phyloP scores from a whole-genome alignment of 2,888 invertebrate species.

The Nephrotoma appendiculata region DNA sequence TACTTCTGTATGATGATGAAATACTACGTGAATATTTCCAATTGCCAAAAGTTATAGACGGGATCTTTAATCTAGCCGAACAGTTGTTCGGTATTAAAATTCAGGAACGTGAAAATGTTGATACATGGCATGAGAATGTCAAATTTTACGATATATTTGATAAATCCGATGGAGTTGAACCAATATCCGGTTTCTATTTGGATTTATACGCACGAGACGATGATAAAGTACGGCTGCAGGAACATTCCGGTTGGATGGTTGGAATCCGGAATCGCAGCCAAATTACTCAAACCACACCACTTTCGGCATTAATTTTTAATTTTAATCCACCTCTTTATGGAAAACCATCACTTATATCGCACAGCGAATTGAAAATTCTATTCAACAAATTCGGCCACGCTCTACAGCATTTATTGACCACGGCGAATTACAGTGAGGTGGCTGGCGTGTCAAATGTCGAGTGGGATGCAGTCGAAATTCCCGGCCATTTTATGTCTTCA shows the following conservation, averaged over 20 bases:
- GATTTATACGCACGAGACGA: slow-evolving; percentile 62
- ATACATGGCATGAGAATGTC: slow-evolving; percentile 78
- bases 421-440: slow-evolving; percentile 66
- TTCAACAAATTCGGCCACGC: slow-evolving; percentile 81
- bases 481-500: slow-evolving; percentile 67
- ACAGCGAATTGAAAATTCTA: slow-evolving; percentile 58
- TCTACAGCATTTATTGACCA: slow-evolving; percentile 73
- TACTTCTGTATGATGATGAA: slow-evolving; percentile 56
- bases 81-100: slow-evolving; percentile 66
- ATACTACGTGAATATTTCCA: slow-evolving; percentile 70
- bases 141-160: slow-evolving; percentile 70
- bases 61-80: slow-evolving; percentile 60
- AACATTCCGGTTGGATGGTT: slow-evolving; percentile 60
- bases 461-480: slow-evolving; percentile 83
- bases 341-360: slow-evolving; percentile 54
- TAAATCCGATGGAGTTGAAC: slow-evolving; percentile 25
- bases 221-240: slow-evolving; percentile 38
- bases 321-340: slow-evolving; percentile 50
- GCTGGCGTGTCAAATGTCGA: slow-evolving; percentile 78
- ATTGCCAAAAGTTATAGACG: slow-evolving; percentile 60
- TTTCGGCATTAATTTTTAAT: slow-evolving; percentile 73
- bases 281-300: slow-evolving; percentile 47
- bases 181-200: slow-evolving; percentile 71
- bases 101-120: slow-evolving; percentile 45
- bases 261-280: slow-evolving; percentile 59